Evolutionary conservation across 2,888 invertebrate species (phyloP).

Genomic region (Cantharis rustica): DNA sequence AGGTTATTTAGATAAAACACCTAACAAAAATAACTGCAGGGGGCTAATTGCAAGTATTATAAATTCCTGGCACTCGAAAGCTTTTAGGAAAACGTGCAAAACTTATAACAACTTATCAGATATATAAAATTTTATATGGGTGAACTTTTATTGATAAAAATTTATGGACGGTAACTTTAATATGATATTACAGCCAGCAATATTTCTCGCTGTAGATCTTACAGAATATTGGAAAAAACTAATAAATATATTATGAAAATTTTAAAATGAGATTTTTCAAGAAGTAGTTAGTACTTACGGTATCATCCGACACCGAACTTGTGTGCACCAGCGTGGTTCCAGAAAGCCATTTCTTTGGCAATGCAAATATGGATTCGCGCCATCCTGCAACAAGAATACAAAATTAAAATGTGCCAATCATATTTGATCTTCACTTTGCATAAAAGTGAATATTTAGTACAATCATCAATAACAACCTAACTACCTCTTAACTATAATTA

Average conservation of each 20-base stretch:
- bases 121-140: background rate
- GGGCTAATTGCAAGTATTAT: background rate
- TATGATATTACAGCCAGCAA: background rate
- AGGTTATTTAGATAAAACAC: conserved; percentile 1
- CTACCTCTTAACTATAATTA: conserved; percentile 5
- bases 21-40: background rate
- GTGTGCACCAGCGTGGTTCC: conserved; percentile 58
- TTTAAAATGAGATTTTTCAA: background rate
- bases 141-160: background rate
- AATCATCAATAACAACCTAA: background rate
- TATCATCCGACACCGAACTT: conserved; percentile 48
- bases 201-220: background rate
- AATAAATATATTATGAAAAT: background rate
- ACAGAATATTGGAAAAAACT: background rate
- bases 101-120: background rate
- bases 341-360: conserved; percentile 73
- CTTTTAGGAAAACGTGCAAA: background rate
- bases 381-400: conserved; percentile 65
- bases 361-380: conserved; percentile 71
- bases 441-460: background rate
- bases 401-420: background rate
- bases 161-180: background rate
- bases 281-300: conserved; percentile 38
- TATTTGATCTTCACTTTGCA: background rate
- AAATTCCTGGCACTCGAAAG: background rate